Evolutionary conservation across 2,797 vertebrate genomes (phyloP).

Genomic region (Poecilia velifera): DNA sequence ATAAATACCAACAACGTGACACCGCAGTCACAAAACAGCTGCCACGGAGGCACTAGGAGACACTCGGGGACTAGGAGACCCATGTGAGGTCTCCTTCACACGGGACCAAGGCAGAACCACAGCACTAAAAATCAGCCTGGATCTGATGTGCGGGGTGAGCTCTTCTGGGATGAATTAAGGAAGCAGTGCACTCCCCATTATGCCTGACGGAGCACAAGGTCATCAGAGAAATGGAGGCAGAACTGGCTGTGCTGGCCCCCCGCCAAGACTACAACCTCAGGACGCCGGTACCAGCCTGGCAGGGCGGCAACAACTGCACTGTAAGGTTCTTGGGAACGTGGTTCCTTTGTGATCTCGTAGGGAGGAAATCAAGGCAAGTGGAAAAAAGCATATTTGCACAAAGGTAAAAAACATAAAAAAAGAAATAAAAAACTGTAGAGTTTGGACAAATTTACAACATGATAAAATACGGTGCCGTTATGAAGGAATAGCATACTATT

Average conservation of each 20-base stretch:
- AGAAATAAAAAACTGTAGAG: neutral
- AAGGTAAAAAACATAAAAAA: neutral
- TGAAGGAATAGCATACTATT: too few species aligned
- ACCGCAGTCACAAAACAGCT: neutral
- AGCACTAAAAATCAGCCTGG: neutral
- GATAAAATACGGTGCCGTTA: too few species aligned
- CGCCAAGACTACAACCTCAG: neutral
- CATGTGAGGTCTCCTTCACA: neutral
- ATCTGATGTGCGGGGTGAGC: neutral
- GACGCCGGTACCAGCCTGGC: neutral
- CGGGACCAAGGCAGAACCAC: neutral
- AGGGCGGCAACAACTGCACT: neutral
- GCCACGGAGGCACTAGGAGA: neutral
- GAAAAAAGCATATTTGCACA: neutral
- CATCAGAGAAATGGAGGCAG: neutral
- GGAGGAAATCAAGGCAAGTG: neutral
- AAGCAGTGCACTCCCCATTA: neutral
- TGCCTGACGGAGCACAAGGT: constrained; percentile 1
- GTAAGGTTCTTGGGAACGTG: neutral
- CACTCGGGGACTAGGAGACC: neutral
- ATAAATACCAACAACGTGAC: neutral
- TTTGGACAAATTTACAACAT: too few species aligned
- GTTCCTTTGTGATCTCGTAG: neutral
- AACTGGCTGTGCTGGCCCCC: neutral
- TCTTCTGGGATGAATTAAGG: neutral